These are phyloP conservation scores for Acanthisitta chloris DNA, from an alignment of 2,113 vertebrate species.

Conservation along the genomic window DNA sequence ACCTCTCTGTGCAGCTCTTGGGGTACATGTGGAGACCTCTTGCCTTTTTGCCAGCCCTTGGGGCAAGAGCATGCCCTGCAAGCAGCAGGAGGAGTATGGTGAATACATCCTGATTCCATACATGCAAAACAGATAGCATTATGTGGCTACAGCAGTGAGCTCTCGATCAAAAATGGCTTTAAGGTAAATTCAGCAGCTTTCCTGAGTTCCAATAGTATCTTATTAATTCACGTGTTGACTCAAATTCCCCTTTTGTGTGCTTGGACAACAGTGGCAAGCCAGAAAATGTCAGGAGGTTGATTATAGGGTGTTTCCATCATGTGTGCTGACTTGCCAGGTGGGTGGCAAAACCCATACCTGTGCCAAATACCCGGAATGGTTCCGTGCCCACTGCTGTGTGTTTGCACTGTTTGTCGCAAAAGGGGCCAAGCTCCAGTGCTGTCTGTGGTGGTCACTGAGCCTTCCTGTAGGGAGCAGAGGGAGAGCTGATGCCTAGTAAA, in stretches of 20 bases:
- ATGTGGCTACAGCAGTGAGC: neutral
- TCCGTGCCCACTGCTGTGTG: neutral
- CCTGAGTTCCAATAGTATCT: neutral
- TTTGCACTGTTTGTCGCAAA: neutral
- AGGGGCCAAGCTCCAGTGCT: neutral
- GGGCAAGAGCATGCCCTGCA: neutral
- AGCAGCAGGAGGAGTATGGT: neutral
- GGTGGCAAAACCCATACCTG: neutral
- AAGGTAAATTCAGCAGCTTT: neutral
- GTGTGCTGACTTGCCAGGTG: neutral
- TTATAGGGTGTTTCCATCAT: neutral
- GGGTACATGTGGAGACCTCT: neutral
- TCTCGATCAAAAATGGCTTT: neutral
- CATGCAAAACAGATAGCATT: neutral
- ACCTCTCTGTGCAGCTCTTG: neutral
- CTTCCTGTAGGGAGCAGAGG: neutral
- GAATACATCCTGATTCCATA: neutral
- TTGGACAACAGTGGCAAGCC: neutral
- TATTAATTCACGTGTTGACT: neutral
- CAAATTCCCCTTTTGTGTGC: conserved; percentile 1
- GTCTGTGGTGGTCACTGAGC: neutral
- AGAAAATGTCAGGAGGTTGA: neutral
- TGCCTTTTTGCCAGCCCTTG: neutral
- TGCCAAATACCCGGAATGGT: neutral
- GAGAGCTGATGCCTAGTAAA: neutral